These are phyloP conservation scores for Odobenus rosmarus DNA, from an alignment of 2,113 vertebrate genomes.

Conservation along the genomic window DNA sequence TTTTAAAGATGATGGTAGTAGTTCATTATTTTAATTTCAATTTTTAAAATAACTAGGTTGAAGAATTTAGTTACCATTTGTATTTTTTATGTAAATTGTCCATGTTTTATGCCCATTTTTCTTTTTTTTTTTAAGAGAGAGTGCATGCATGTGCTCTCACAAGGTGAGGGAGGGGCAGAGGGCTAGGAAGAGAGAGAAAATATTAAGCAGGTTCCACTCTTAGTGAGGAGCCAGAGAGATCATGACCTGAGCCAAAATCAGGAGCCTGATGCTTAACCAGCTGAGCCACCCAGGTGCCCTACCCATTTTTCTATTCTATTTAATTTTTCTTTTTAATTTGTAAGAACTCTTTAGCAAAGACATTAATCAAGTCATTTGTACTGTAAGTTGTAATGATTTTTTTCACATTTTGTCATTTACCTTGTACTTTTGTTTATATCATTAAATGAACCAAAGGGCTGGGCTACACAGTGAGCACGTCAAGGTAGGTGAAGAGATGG, in stretches of 20 bases:
- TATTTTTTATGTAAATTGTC: conserved; percentile 21
- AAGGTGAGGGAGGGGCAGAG: neutral
- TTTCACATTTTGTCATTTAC: conserved; percentile 27
- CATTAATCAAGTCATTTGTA: neutral
- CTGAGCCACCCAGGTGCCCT: neutral
- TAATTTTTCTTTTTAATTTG: conserved; percentile 23
- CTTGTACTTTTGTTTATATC: conserved; percentile 1
- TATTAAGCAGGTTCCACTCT: neutral
- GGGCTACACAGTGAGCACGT: neutral
- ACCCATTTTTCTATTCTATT: neutral
- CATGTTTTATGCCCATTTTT: conserved; percentile 8
- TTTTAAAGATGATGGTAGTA: neutral
- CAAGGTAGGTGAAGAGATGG: neutral
- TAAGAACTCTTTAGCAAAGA: neutral
- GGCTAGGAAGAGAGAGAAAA: neutral
- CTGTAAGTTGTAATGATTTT: conserved; percentile 6
- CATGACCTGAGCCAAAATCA: neutral
- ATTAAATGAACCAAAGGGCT: neutral
- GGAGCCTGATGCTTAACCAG: neutral
- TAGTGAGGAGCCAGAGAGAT: neutral
- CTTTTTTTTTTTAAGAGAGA: neutral
- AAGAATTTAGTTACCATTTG: neutral
- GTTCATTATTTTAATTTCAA: conserved; percentile 30
- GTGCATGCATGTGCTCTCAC: neutral
- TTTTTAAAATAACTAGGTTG: conserved; percentile 13